Evolutionary conservation across 1,140 invertebrate species (phyloP), one percentile per base, ranked within the genome.

Genomic region (Drosophila hydei): DNA sequence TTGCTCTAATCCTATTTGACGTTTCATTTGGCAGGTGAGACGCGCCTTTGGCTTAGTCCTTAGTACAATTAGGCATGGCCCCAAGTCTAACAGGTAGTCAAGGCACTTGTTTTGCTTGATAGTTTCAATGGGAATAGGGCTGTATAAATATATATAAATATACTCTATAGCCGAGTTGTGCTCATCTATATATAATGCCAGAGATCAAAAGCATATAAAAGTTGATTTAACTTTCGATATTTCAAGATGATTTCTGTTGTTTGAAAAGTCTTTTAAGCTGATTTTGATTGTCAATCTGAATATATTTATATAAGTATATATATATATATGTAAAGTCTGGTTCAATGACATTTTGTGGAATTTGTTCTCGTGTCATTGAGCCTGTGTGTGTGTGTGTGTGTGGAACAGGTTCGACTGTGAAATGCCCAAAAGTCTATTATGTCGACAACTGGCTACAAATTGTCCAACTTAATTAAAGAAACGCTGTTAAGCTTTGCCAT

Each of bases 381-480:
- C 14, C 50, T 33, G 50, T 27, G 25, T 11, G 23, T 19, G 27
- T 30, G 7, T 30, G 5, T 30, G 27, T 30, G 27, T 9, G 27
- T 38, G 62, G 50, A 11, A n/a, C 18, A 38, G 30, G 55, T 33
- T 48, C 12, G 56, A 11, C 47, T 48, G 59, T 27, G 23, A 64
- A 71, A 62, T 65, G 54, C 43, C 62, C 52, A 38, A 67, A 61
- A 55, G 56, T 59, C 48, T 60, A 72, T 72, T 72, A 72, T 68
- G 55, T 27, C 72, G 64, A 67, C 83, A 80, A 83, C 78, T 79
- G 79, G 74, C 83, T 70, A 88, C 83, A 87, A 88, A 88, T 87
- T 87, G 83, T 79, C 54, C 75, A 83, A 87, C 83, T 87, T 88
- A 87, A 87, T 87, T 87, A 87, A 87, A 87, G 83, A 83, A 87